A percentile compares a stretch with the other conserved stretches of the same genome.
Evolutionary conservation across 2,797 vertebrate genomes (phyloP).

Genomic region (Silurus aristotelis): DNA sequence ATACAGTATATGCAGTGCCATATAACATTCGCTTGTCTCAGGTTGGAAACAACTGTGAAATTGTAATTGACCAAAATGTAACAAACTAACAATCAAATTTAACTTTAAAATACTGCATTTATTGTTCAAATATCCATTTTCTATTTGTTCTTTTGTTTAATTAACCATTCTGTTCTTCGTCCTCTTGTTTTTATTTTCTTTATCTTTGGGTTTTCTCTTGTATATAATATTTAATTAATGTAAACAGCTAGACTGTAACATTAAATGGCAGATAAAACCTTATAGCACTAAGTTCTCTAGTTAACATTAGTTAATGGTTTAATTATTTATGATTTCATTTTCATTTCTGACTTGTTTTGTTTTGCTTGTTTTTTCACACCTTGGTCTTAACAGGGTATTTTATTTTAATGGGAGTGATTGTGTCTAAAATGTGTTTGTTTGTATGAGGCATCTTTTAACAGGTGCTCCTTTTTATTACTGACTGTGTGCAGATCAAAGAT

Average conservation of each 20-base stretch:
- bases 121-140: neutral
- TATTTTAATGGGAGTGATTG: neutral
- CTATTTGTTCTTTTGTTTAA: neutral
- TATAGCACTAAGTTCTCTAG: neutral
- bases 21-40: too few relatives aligned
- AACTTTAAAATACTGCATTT: neutral
- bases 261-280: neutral
- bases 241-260: neutral
- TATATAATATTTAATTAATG: neutral
- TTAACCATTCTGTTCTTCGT: neutral
- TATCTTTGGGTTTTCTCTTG: neutral
- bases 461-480: conserved; percentile 1
- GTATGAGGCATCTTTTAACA: conserved; percentile 8
- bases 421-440: neutral
- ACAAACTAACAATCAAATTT: neutral
- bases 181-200: neutral
- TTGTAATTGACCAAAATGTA: neutral
- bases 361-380: neutral
- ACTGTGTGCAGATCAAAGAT: conserved; percentile 84
- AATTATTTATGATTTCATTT: neutral
- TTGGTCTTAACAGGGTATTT: neutral
- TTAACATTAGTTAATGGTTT: neutral
- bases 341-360: neutral
- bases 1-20: too few relatives aligned
- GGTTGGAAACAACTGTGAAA: neutral